Base-by-base conservation (phyloP, 2,888 invertebrate species). In the Acholoe squamosa region DNA sequence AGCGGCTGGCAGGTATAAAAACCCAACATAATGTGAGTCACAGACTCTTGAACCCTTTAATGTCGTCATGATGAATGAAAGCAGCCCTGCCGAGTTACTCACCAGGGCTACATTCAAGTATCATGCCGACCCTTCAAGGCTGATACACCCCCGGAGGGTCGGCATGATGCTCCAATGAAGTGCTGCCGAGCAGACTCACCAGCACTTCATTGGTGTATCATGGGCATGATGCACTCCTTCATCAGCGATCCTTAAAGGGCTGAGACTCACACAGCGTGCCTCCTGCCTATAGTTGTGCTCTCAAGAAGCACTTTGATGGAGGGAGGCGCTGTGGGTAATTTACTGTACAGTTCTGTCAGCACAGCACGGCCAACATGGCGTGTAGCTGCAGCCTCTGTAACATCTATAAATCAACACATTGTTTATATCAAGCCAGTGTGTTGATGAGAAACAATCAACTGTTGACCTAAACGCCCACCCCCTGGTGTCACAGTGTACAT, bases 391-490 rank as follows among this genome's bases (percentile, higher is more conserved):
- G 34, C 80, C 34, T 16, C 80, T 33, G 80, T 34, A 80, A n/a
- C 80, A 80, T 22, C 80, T 80, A 80, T 80, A 80, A 80, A 80
- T 80, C 80, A 80, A 19, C 3, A 43, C 43, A 80, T 80, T 80
- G 80, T 80, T 80, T 80, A 80, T 80, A 80, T 33, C 80, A 33
- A 43, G 80, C 34, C 43, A 43, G 80, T 16, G 80, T 34, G 80
- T 14, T 80, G 80, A 80, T 80, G 80, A 34, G 80, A 80, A 19
- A 43, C 80, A 80, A 80, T 80, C 25, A 80, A 80, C 80, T 80
- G 80, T 43, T 80, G 80, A 80, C 80, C 80, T 34, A 10, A n/a
- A 14, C 80, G 19, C 19, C 33, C 16, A 22, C 80, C 22, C 34
- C 43, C 80, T 34, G 25, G 28, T 28, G 31, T 71, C 71, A 71